A percentile compares a stretch with the other conserved stretches of the same genome.
These are phyloP conservation scores for Ramazzottius varieornatus DNA, from an alignment of 2,888 invertebrate genomes.

Conservation along the genomic window DNA sequence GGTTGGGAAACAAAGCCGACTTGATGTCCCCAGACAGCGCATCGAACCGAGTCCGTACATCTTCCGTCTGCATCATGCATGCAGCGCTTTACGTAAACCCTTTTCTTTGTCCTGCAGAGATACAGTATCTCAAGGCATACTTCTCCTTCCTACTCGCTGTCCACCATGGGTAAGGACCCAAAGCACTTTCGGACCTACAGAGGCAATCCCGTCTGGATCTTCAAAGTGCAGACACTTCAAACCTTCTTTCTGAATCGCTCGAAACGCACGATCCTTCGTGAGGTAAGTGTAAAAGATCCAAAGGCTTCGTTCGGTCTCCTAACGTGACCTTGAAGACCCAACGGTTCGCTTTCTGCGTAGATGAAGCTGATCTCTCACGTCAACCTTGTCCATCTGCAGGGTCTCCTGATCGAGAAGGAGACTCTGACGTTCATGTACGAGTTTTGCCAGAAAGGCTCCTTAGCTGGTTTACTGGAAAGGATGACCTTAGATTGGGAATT, in stretches of 20 bases:
- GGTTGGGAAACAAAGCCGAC: background rate
- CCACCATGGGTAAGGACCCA: background rate
- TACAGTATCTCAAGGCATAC: background rate
- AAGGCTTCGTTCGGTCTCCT: too few species aligned
- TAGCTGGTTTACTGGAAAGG: background rate
- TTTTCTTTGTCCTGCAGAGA: background rate
- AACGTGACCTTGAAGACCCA: too few species aligned
- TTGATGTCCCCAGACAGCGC: background rate
- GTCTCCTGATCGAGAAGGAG: background rate
- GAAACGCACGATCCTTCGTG: background rate
- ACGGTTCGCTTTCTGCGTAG: background rate
- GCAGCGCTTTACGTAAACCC: too few species aligned
- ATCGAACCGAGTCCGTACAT: background rate
- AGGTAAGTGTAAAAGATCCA: background rate
- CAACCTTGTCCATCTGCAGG: background rate
- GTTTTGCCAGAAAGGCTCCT: background rate
- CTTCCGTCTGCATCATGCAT: too few species aligned
- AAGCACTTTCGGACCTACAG: background rate
- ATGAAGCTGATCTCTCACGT: background rate
- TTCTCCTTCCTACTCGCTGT: background rate
- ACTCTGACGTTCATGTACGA: background rate
- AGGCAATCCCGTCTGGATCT: background rate
- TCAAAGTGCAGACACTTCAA: background rate
- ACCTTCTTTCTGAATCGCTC: background rate
- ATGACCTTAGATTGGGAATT: constrained; percentile 1